Evolutionary conservation across 2,113 vertebrate genomes (phyloP).

Genomic region (Oreochromis niloticus): DNA sequence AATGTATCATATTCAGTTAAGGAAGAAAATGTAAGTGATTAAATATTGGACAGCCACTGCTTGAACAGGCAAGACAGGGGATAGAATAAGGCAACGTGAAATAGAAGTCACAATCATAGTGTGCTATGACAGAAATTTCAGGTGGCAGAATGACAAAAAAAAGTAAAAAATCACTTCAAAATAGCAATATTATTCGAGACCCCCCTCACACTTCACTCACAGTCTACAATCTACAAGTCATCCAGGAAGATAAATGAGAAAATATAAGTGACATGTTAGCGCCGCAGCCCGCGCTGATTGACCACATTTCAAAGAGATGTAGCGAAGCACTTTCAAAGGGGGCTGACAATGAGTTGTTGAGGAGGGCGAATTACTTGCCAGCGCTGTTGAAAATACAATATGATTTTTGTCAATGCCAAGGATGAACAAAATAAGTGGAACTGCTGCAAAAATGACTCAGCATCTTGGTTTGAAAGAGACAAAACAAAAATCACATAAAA

Average conservation of each 20-base stretch:
- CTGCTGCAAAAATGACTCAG: slow-evolving; percentile 27
- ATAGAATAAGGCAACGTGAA: background rate
- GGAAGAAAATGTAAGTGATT: background rate
- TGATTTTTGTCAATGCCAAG: slow-evolving; percentile 36
- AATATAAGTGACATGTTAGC: background rate
- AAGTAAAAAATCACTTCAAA: background rate
- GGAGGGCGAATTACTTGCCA: slow-evolving; percentile 10
- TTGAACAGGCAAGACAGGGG: background rate
- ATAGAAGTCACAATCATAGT: background rate
- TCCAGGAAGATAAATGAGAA: slow-evolving; percentile 4
- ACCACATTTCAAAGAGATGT: slow-evolving; percentile 27
- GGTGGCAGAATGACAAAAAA: background rate
- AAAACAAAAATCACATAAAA: background rate
- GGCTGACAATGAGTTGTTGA: background rate
- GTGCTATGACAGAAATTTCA: background rate
- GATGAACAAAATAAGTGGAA: slow-evolving; percentile 14
- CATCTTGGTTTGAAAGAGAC: background rate
- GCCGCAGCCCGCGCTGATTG: slow-evolving; percentile 10
- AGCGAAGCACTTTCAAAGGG: background rate
- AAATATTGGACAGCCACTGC: background rate
- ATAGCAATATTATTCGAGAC: background rate
- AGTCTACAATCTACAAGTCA: background rate
- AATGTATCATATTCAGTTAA: background rate
- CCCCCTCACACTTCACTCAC: background rate
- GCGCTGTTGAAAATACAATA: slow-evolving; percentile 26